phyloP scores from a whole-genome alignment of 2,113 vertebrate genomes.

The Lates calcarifer region DNA sequence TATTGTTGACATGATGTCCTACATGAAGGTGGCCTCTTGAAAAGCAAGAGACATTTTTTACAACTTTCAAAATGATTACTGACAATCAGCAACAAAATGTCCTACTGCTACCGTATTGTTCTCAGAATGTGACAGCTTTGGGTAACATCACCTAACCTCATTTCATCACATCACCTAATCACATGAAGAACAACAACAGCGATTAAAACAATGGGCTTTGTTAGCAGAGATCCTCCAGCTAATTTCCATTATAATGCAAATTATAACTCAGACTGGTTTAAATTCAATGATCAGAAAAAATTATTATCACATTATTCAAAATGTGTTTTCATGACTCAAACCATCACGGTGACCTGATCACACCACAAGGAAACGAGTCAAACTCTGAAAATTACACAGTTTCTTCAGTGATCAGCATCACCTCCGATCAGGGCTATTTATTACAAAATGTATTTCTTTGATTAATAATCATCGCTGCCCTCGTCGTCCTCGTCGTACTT shows the following conservation, averaged over 20 bases:
- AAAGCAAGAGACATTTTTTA: neutral
- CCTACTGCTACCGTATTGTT: neutral
- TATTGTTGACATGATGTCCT: slow-evolving; percentile 23
- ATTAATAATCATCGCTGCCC: slow-evolving; percentile 76
- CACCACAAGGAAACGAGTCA: neutral
- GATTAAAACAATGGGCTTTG: neutral
- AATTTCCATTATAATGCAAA: neutral
- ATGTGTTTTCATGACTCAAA: neutral
- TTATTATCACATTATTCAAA: neutral
- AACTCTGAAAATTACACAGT: neutral
- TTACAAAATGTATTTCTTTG: neutral
- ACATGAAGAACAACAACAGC: neutral
- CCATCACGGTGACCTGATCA: neutral
- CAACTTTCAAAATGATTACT: neutral
- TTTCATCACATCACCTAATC: neutral
- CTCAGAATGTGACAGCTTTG: slow-evolving; percentile 2
- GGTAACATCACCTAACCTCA: neutral
- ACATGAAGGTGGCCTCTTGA: neutral
- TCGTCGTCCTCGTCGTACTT: slow-evolving; percentile 80
- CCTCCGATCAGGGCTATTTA: neutral
- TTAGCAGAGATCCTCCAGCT: neutral
- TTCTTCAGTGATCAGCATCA: neutral
- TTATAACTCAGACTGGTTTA: neutral
- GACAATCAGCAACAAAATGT: neutral
- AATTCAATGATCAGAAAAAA: slow-evolving; percentile 22